phyloP scores from a whole-genome alignment of 2,797 vertebrate genomes.

The Arnoldichthys spilopterus region DNA sequence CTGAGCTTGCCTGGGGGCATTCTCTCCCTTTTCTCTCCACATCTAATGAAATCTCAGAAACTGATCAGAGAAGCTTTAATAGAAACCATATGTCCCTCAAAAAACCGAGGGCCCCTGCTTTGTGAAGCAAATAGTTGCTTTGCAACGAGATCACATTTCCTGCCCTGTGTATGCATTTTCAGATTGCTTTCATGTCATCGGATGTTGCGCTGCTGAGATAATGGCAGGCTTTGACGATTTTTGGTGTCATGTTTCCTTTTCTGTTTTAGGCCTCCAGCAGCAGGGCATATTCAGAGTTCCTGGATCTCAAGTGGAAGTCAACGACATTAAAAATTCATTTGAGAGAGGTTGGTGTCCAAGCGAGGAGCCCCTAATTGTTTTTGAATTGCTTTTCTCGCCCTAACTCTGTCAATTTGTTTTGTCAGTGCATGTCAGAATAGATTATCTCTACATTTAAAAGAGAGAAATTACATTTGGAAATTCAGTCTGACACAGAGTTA shows the following conservation, averaged over 20 bases:
- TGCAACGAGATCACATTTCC: constrained; percentile 73
- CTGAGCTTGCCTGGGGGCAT: constrained; percentile 17
- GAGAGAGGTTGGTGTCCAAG: constrained; percentile 88
- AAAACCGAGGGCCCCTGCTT: constrained; percentile 63
- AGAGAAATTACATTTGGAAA: constrained; percentile 12
- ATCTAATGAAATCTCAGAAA: constrained; percentile 79
- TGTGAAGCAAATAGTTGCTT: constrained; percentile 56
- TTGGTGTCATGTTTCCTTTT: constrained; percentile 43
- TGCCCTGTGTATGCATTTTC: constrained; percentile 66
- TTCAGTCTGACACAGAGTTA: constrained; percentile 5
- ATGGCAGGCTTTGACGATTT: constrained; percentile 40
- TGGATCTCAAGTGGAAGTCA: constrained; percentile 98
- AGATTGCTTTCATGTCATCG: constrained; percentile 59
- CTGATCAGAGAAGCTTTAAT: constrained; percentile 75
- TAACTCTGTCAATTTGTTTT: constrained; percentile 52
- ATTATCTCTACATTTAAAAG: not conserved
- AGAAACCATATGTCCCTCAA: constrained; percentile 71
- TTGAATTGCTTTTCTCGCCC: constrained; percentile 57
- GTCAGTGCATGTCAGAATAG: constrained; percentile 40
- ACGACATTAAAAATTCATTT: constrained; percentile 99
- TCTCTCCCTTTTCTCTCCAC: constrained; percentile 59
- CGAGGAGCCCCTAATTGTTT: constrained; percentile 61
- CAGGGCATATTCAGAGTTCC: constrained; percentile 98
- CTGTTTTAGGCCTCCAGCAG: constrained; percentile 89
- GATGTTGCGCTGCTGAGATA: constrained; percentile 53